These are phyloP conservation scores for Atrichornis clamosus DNA, from an alignment of 2,113 vertebrate species.

Conservation along the genomic window DNA sequence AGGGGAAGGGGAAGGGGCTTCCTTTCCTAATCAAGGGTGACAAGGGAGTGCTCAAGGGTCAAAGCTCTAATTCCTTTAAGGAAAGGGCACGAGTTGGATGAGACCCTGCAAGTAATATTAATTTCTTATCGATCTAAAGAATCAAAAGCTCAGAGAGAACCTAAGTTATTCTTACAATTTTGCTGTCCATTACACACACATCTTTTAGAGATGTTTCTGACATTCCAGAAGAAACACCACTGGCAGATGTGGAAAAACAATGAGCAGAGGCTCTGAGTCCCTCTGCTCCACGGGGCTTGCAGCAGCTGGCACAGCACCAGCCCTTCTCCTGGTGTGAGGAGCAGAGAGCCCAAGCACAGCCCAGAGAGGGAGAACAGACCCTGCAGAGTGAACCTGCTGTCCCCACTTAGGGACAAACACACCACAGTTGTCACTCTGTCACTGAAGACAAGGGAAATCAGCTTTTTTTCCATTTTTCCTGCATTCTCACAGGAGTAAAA, in stretches of 20 bases:
- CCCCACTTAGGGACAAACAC: constrained; percentile 38
- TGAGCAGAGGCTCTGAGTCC: neutral
- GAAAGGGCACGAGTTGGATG: neutral
- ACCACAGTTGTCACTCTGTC: constrained; percentile 61
- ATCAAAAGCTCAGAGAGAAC: neutral
- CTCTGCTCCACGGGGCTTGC: neutral
- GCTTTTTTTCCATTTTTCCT: constrained; percentile 40
- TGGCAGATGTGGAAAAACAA: neutral
- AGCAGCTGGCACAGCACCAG: neutral
- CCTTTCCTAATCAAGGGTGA: neutral
- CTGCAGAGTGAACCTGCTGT: constrained; percentile 62
- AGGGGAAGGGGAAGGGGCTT: too few relatives aligned
- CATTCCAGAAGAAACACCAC: neutral
- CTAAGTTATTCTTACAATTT: neutral
- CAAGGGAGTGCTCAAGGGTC: neutral
- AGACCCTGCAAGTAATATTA: neutral
- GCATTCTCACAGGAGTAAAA: constrained; percentile 43
- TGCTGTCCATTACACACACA: rapidly evolving
- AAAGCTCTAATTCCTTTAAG: neutral
- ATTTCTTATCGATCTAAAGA: neutral
- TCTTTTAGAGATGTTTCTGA: neutral
- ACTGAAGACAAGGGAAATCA: constrained; percentile 38
- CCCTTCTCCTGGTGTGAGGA: too few relatives aligned
- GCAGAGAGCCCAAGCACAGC: neutral
- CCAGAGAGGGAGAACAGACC: constrained; percentile 31